Conservation (phyloP, 92 coral and sea anemone species). For the Phenganax stokvisi region DNA sequence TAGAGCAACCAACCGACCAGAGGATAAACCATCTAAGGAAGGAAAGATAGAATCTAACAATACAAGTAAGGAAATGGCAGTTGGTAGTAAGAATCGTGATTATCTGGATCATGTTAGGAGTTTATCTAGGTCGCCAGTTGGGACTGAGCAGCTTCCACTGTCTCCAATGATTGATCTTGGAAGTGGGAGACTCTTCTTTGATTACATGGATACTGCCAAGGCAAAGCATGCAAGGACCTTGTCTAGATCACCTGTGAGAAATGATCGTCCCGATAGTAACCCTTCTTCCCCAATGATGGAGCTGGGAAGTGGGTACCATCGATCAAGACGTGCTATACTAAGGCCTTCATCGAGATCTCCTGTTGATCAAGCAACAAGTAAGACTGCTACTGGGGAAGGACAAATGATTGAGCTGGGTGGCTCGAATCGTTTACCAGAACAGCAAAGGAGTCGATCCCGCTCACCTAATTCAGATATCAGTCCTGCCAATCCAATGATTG, state of each 20-base stretch:
- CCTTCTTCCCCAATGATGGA: slow-evolving; percentile 7
- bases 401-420: background rate
- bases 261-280: background rate
- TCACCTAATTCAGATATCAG: background rate
- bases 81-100: too few species aligned
- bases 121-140: too few species aligned
- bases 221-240: background rate
- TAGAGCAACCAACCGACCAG: too few species aligned
- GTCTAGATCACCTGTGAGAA: slow-evolving; percentile 4
- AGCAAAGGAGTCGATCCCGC: background rate
- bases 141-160: too few species aligned
- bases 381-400: background rate
- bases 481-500: too few species aligned
- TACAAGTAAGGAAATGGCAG: too few species aligned
- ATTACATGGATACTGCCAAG: background rate
- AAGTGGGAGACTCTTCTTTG: background rate
- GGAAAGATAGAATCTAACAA: too few species aligned
- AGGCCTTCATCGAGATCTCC: slow-evolving; percentile 2
- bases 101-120: too few species aligned
- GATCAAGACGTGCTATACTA: background rate
- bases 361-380: background rate
- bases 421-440: too few species aligned
- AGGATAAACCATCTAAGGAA: too few species aligned
- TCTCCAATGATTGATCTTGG: background rate
- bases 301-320: background rate